Evolutionary conservation across 2,888 invertebrate species (phyloP), one percentile per base, ranked within the genome.

Genomic region (Spodoptera littoralis): DNA sequence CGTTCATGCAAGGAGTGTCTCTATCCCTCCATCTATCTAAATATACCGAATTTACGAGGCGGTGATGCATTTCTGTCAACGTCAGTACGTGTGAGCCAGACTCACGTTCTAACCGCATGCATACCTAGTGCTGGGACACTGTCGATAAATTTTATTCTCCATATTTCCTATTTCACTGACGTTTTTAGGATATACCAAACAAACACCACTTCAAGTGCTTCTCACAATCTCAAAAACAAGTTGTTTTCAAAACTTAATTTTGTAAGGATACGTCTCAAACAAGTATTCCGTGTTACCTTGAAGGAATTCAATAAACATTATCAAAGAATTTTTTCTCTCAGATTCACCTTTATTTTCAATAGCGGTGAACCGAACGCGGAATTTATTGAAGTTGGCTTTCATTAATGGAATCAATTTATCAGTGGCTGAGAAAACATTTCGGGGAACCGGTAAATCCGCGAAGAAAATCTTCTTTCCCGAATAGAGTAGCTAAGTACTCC

Each of bases 381-480:
- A 79, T 70, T 77, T 73, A 79, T 77, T 73, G 74, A 72, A 73
- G 64, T 76, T 73, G 65, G 68, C 71, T 69, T 64, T 70, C 70
- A 77, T 79, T 83, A 81, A 83, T 83, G 81, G 80, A 80, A 75
- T 76, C 80, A 72, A 81, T 84, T 82, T 82, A 81, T 83, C 80
- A 82, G 76, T 65, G 63, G 68, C 69, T 65, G 76, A 70, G 70
- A 76, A 82, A 80, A 80, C 76, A 79, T 82, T 74, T 67, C 58
- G 49, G 70, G 57, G 49, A 59, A 65, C 63, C 61, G 60, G 68
- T 72, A 73, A 64, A 69, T 60, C 70, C 65, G 68, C 52, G 58
- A 71, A 52, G 60, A 79, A 76, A 76, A 74, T 76, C 67, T 70
- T 69, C 70, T 69, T 66, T 60, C 61, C 47, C 58, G 47, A 48